phyloP scores from a whole-genome alignment of 2,797 vertebrate species.

The Ibycter americanus region DNA sequence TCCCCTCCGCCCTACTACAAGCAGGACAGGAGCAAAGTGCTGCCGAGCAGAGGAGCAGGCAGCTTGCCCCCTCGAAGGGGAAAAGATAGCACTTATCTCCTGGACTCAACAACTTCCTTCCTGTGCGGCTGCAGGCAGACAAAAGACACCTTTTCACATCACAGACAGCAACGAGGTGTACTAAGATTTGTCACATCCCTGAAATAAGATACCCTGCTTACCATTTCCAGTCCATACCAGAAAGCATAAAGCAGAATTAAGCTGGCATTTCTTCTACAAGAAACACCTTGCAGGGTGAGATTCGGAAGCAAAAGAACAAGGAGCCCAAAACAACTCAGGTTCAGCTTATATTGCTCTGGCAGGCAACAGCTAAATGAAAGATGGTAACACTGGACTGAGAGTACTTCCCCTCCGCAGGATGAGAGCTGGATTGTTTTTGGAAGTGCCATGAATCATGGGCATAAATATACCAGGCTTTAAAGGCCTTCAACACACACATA shows the following conservation, averaged over 20 bases:
- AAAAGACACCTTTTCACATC: conserved; percentile 13
- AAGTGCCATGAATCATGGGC: not conserved
- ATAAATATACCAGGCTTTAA: conserved; percentile 31
- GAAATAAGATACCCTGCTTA: not conserved
- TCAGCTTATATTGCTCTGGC: not conserved
- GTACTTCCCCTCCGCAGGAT: not conserved
- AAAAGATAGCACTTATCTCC: not conserved
- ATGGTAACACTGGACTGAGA: not conserved
- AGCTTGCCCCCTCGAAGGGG: not conserved
- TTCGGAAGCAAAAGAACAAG: not conserved
- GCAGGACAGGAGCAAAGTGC: not conserved
- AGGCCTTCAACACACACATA: not conserved
- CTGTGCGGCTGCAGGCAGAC: not conserved
- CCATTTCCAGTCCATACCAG: not conserved
- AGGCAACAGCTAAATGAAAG: not conserved
- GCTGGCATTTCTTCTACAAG: not conserved
- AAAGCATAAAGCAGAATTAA: not conserved
- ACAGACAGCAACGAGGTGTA: not conserved
- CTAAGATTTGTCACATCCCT: not conserved
- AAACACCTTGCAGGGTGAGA: not conserved
- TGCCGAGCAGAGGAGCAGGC: not conserved
- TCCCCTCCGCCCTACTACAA: not conserved
- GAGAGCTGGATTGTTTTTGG: conserved; percentile 15
- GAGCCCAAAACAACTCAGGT: not conserved
- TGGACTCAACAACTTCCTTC: conserved; percentile 54